A percentile compares a stretch with the other conserved stretches of the same genome.
phyloP scores from a whole-genome alignment of 1,140 invertebrate genomes.

The Drosophila athabasca region DNA sequence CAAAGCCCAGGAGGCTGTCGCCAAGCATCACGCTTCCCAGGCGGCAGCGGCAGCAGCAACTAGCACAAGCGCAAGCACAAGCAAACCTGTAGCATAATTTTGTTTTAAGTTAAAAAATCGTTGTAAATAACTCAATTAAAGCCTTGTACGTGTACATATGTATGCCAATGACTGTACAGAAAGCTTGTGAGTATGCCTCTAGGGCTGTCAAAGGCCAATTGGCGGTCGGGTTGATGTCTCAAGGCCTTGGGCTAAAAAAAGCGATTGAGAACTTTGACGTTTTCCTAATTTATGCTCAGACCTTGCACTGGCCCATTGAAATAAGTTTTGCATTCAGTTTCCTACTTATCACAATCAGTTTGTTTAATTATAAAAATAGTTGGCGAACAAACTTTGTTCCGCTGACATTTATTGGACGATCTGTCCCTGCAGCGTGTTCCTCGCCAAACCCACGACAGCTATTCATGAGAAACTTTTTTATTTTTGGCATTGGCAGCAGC shows the following conservation, averaged over 20 bases:
- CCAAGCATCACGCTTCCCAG: slow-evolving; percentile 71
- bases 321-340: slow-evolving; percentile 46
- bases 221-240: slow-evolving; percentile 31
- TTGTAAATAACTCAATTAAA: slow-evolving; percentile 14
- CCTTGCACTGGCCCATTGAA: slow-evolving; percentile 24
- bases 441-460: slow-evolving; percentile 20
- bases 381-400: slow-evolving; percentile 59
- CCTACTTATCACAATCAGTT: slow-evolving; percentile 70
- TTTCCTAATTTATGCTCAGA: slow-evolving; percentile 56
- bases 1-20: slow-evolving; percentile 85
- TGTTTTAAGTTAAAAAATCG: not conserved
- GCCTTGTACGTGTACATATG: not conserved
- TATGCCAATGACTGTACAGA: not conserved
- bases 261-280: slow-evolving; percentile 47
- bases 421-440: slow-evolving; percentile 10
- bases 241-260: slow-evolving; percentile 32
- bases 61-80: slow-evolving; percentile 42
- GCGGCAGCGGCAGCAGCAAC: slow-evolving; percentile 61
- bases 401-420: slow-evolving; percentile 72
- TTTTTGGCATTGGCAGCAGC: slow-evolving; percentile 58
- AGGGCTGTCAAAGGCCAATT: not conserved
- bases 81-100: slow-evolving; percentile 38
- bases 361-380: slow-evolving; percentile 76
- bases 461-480: slow-evolving; percentile 53
- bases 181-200: too few species aligned